Evolutionary conservation across 2,797 vertebrate genomes (phyloP), one percentile per base, ranked within the genome.

Genomic region (Chloroceryle amazona): DNA sequence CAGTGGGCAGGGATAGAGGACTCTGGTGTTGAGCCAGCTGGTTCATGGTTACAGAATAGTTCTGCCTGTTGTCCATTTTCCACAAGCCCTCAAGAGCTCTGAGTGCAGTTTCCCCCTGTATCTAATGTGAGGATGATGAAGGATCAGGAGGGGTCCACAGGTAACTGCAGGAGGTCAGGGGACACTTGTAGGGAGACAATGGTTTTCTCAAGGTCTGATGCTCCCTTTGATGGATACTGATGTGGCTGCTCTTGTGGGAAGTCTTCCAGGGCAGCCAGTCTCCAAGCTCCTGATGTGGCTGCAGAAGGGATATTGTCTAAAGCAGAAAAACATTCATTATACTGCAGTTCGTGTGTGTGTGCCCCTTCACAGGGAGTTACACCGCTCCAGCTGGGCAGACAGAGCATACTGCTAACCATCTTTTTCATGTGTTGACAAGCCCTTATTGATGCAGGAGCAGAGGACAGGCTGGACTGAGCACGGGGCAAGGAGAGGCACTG

Each of bases 41-140:
- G 46, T 37, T 94, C 31, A 16, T 58, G n/a, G 21, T 78, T 86
- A 49, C 22, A 29, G 52, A 42, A 11, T 13, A 51, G 16, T 83
- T 80, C 61, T 79, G n/a, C 58, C 65, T 95, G 21, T 70, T 83
- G 71, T 39, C 51, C 29, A 19, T 86, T 90, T 92, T 81, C 62
- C 13, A 20, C 35, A 71, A 81, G 20, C 54, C 14, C 31, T 15
- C 15, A 62, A 67, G 86, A 81, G 26, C 22, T 58, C 65, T 54
- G 47, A 83, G 67, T 73, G n/a, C 21, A 13, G 26, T 81, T 81
- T 82, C 15, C 3, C n/a, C 33, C 22, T 0, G 1, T 71, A 60
- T 72, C 76, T 67, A 75, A 72, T 41, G 28, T 66, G 37, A 89
- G 8, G 33, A 49, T 66, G 39, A 26, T 83, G 60, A 90, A 60